phyloP scores from a whole-genome alignment of 1,140 invertebrate species.

The Pseudomyrmex dendroicus region DNA sequence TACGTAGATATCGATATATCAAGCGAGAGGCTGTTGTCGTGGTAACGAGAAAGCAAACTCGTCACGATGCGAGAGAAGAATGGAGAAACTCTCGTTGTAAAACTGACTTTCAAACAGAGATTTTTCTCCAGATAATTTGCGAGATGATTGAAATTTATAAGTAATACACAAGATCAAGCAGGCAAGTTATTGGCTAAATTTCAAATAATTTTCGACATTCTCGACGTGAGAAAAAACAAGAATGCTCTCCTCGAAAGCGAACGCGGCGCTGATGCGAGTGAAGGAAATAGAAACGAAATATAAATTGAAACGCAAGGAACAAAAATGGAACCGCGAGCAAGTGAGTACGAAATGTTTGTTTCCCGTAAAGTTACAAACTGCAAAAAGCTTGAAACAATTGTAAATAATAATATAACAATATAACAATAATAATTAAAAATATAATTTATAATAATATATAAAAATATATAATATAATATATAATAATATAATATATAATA shows the following conservation, averaged over 20 bases:
- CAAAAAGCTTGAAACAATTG: no score
- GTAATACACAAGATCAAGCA: conserved; percentile 17
- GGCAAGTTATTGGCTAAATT: background rate
- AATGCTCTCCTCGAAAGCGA: conserved; percentile 77
- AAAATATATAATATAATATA: no score
- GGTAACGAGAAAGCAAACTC: conserved; percentile 52
- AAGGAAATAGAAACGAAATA: conserved; percentile 81
- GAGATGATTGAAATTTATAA: conserved; percentile 63
- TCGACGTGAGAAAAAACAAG: conserved; percentile 1
- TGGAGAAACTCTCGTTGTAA: background rate
- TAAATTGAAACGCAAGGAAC: conserved; percentile 67
- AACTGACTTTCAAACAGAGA: background rate
- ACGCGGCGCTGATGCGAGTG: conserved; percentile 73
- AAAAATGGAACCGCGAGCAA: conserved; percentile 35
- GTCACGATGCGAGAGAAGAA: background rate
- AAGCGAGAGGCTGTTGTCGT: conserved; percentile 34
- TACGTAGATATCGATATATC: conserved; percentile 1
- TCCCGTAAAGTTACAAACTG: no score
- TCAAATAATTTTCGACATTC: background rate
- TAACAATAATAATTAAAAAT: no score
- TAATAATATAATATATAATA: no score
- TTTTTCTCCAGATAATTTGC: no score
- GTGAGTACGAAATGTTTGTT: conserved; percentile 45
- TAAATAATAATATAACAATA: no score
- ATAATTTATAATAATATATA: no score